Evolutionary conservation across 2,113 vertebrate species (phyloP), one percentile per base, ranked within the genome.

Genomic region (Cyprinus carpio): DNA sequence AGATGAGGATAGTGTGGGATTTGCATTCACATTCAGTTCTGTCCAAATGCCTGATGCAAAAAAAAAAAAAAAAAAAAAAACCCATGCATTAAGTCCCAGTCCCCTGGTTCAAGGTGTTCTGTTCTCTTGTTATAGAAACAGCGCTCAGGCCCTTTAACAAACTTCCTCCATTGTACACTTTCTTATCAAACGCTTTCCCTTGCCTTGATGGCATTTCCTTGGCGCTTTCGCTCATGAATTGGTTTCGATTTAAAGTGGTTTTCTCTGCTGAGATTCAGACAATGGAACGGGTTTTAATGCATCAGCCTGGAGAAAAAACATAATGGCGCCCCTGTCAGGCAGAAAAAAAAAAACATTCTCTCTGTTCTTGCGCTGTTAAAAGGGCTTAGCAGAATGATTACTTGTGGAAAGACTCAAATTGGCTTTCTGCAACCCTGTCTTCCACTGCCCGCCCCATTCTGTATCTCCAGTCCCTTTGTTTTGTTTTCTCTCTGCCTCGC

Each of bases 341-440:
- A 9, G 4, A 43, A 7, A 46, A 74, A 78, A 87, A 84, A 40
- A 29, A 82, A 76, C 40, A 72, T 85, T n/a, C n/a, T n/a, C 76
- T 85, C 87, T 87, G 27, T 85, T 29, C 83, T 88, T 88, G 77
- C 18, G 84, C 90, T 88, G 84, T 85, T 85, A 62, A 87, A 88
- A 87, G 86, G 87, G 87, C 91, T 86, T 80, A 89, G 77, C 84
- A 80, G 75, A 86, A 91, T 89, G 91, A 93, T 93, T 91, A 91
- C 89, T 81, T 82, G 82, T 90, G 90, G 90, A 92, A 90, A 91
- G 87, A n/a, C 90, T 86, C n/a, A 93, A 92, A 93, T 93, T 93
- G 92, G 89, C 91, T 91, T 90, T 91, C 90, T 93, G 90, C 87
- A 91, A 91, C 87, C 83, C 87, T 86, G 83, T 88, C 86, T 90